Evolutionary conservation across 2,888 invertebrate genomes (phyloP).

Genomic region (Thera obeliscata): DNA sequence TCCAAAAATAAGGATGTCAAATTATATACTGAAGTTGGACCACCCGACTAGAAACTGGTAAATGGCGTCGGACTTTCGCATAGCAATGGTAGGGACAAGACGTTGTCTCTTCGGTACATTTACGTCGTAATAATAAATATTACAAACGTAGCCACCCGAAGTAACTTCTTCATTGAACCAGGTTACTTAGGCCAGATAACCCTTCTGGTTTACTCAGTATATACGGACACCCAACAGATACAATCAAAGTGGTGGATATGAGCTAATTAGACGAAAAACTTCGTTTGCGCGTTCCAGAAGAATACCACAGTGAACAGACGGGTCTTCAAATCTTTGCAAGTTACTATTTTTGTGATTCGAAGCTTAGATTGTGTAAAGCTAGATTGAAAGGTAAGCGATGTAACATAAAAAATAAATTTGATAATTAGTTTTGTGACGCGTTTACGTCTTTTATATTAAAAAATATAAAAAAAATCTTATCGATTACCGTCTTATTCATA

Average conservation of each 20-base stretch:
- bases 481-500: no score
- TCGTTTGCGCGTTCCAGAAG: conserved; percentile 52
- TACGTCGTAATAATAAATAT: conserved; percentile 13
- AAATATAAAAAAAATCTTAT: background rate
- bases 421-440: conserved; percentile 2
- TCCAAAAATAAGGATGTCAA: conserved; percentile 45
- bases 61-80: conserved; percentile 44
- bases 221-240: conserved; percentile 50
- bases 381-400: no score
- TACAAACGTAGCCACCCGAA: conserved; percentile 34
- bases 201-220: conserved; percentile 55
- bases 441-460: conserved; percentile 13
- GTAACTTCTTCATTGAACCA: conserved; percentile 20
- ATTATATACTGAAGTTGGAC: conserved; percentile 49
- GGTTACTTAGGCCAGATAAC: conserved; percentile 45
- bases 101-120: conserved; percentile 26
- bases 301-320: background rate
- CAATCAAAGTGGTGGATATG: conserved; percentile 1
- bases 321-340: conserved; percentile 7
- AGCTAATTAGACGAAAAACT: conserved; percentile 41
- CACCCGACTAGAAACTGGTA: conserved; percentile 34
- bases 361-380: background rate
- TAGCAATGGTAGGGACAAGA: conserved; percentile 20
- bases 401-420: no score
- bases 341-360: conserved; percentile 13